Evolutionary conservation across 2,113 vertebrate genomes (phyloP).

Genomic region (Catharus bicknelli): DNA sequence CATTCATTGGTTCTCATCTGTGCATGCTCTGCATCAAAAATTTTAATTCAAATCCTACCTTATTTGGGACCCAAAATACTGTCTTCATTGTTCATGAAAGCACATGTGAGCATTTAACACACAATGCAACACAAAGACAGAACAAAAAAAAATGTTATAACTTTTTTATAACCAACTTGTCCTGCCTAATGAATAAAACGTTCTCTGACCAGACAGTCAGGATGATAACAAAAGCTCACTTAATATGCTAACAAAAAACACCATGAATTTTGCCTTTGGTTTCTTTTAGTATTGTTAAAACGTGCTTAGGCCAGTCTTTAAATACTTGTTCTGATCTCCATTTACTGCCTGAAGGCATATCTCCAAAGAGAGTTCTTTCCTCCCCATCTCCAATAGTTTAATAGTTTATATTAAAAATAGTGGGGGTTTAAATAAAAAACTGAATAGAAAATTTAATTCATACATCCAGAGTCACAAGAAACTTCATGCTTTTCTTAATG

Average conservation of each 20-base stretch:
- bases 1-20: not conserved
- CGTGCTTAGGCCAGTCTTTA: not conserved
- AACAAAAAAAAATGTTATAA: not conserved
- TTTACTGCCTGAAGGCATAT: constrained; percentile 1
- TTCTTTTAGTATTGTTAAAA: constrained; percentile 50
- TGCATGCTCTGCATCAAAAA: not conserved
- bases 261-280: not conserved
- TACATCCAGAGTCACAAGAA: not conserved
- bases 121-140: not conserved
- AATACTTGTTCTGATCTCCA: constrained; percentile 13
- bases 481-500: constrained; percentile 41
- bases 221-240: constrained; percentile 13
- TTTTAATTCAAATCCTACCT: not conserved
- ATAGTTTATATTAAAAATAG: not conserved
- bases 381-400: not conserved
- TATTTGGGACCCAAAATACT: not conserved
- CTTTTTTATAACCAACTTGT: not conserved
- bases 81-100: not conserved
- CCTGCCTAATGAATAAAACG: not conserved
- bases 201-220: not conserved
- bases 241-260: not conserved
- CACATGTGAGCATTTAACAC: not conserved
- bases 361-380: not conserved
- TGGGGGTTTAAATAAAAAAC: not conserved
- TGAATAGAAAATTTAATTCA: not conserved